Base-by-base conservation (phyloP, 2,113 vertebrate genomes). In the Mohoua ochrocephala region DNA sequence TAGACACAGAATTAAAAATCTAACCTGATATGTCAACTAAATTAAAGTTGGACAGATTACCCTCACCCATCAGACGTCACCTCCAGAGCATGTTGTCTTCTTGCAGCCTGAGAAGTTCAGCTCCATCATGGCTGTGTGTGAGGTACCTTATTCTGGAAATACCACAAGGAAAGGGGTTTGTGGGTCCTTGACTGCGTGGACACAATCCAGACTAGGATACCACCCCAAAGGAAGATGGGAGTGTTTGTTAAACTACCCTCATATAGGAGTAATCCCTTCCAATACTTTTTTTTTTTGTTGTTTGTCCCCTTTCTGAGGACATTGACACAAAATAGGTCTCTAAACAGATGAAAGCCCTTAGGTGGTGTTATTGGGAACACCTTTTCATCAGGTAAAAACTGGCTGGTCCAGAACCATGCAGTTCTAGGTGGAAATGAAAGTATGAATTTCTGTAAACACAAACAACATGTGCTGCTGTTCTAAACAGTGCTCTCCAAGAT, bases 1-100 rank as follows among this genome's bases (percentile, higher is more conserved):
- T 94, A 89, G 91, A 97, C 71, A 81, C 26, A 71, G 67, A 92
- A 94, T 96, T 94, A 92, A 95, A 94, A 94, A 83, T 95, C 67
- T 70, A 92, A 41, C 67, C 75, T 75, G 53, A 44, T 84, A 35
- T 50, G 80, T 78, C 80, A 93, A 75, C 65, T 94, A 75, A 97
- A 96, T 95, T 91, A 89, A 96, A 96, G 84, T n/a, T 71, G 84
- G 89, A 30, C 54, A 84, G 76, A 61, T 95, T 83, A 45, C 45
- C 47, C 41, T 59, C 67, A 89, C 39, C 45, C 45, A 53, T 54
- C 53, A 53, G 61, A 44, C 1, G 0, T 76, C 82, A 71, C 68
- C 30, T 61, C 8, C 74, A 57, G 54, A 71, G 13, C 7, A 19
- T 3, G 4, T 57, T 87, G 84, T 81, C 44, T 76, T 12, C 31